Percentiles rank a stretch among this genome's conserved stretches.
These are phyloP conservation scores for Origma solitaria DNA, from an alignment of 2,113 vertebrate genomes.

Conservation along the genomic window DNA sequence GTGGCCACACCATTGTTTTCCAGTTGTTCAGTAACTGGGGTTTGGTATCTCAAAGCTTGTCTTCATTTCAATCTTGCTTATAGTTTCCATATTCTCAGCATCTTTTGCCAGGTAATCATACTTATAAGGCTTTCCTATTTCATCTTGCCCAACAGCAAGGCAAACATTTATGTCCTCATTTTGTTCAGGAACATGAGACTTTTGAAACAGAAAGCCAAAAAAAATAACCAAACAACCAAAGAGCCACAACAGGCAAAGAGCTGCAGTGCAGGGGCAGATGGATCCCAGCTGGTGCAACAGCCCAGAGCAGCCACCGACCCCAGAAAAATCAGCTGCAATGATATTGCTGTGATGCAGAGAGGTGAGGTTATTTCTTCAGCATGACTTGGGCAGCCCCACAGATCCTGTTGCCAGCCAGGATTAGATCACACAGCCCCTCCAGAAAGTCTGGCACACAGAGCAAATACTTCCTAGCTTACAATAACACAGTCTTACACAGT, in stretches of 20 bases:
- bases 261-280: not conserved
- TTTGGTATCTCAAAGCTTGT: no score
- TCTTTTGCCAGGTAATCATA: no score
- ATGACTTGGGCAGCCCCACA: not conserved
- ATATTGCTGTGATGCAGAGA: not conserved
- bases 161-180: not conserved
- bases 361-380: not conserved
- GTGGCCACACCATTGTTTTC: no score
- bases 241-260: not conserved
- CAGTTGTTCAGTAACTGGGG: no score
- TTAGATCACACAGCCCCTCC: not conserved
- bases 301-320: not conserved
- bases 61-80: no score
- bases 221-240: not conserved
- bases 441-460: not conserved
- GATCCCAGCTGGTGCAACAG: not conserved
- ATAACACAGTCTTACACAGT: not conserved
- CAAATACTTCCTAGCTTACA: constrained; percentile 21
- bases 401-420: not conserved
- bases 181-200: not conserved
- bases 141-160: no score
- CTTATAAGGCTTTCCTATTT: no score
- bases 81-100: no score
- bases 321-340: not conserved
- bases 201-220: not conserved